Evolutionary conservation across 2,797 vertebrate genomes (phyloP).

Genomic region (Falco cherrug): DNA sequence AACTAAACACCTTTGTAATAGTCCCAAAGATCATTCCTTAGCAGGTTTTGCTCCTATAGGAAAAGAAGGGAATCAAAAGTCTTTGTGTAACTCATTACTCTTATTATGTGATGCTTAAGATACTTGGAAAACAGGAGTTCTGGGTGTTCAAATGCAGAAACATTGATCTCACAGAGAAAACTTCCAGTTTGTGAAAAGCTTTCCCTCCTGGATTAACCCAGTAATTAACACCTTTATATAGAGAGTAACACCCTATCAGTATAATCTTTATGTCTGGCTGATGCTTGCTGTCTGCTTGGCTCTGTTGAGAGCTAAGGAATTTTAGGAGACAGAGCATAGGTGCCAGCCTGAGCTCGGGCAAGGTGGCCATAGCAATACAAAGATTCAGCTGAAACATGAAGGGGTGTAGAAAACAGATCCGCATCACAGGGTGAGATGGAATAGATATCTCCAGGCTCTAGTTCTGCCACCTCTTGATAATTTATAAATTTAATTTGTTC

Average conservation of each 20-base stretch:
- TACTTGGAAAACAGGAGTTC: background rate
- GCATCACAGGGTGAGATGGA: background rate
- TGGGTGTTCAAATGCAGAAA: background rate
- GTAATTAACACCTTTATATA: background rate
- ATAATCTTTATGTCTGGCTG: background rate
- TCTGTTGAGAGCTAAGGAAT: too few relatives aligned
- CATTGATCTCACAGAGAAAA: background rate
- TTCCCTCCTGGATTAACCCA: background rate
- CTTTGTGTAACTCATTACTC: background rate
- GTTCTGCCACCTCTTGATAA: background rate
- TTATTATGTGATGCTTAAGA: background rate
- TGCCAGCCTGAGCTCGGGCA: background rate
- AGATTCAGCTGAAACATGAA: background rate
- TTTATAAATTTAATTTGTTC: background rate
- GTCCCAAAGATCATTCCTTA: background rate
- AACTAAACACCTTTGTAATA: background rate
- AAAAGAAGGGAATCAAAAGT: background rate
- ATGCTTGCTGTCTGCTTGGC: background rate
- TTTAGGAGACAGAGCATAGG: background rate
- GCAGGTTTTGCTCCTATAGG: background rate
- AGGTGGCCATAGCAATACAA: background rate
- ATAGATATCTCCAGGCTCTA: background rate
- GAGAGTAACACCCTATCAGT: background rate
- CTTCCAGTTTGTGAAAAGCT: background rate
- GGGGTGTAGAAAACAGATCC: background rate